Evolutionary conservation across 64 coral and sea anemone genomes (phyloP).

Genomic region (Exaiptasia diaphana): DNA sequence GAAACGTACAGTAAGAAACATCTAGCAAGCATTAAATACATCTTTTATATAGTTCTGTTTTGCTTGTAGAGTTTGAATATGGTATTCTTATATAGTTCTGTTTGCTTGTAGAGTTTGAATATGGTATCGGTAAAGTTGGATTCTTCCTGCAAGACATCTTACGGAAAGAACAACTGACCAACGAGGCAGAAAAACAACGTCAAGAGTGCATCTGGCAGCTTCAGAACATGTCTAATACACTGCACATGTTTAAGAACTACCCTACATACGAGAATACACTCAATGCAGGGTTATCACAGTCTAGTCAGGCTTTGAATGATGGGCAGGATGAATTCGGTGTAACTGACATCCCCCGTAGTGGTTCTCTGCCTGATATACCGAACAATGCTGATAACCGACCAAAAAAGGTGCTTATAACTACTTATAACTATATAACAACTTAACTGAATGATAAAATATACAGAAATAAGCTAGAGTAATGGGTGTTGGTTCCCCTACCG

Average conservation of each 20-base stretch:
- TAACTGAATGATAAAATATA: no score
- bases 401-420: no score
- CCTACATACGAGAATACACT: conserved; percentile 15
- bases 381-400: background rate
- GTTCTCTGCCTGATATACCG: conserved; percentile 74
- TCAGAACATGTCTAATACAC: conserved; percentile 42
- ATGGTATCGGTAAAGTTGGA: conserved; percentile 51
- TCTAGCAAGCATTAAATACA: no score
- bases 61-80: conserved; percentile 54
- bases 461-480: no score
- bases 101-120: conserved; percentile 46
- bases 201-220: conserved; percentile 61
- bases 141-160: conserved; percentile 71
- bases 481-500: no score
- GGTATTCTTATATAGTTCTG: conserved; percentile 5
- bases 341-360: conserved; percentile 68
- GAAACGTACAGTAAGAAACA: no score
- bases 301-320: conserved; percentile 76
- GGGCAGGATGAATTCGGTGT: conserved; percentile 32
- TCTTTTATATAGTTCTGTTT: background rate
- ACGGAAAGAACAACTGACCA: conserved; percentile 58
- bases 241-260: conserved; percentile 36
- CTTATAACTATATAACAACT: no score
- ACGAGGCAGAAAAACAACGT: conserved; percentile 54
- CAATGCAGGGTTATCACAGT: conserved; percentile 61